Conservation (phyloP, 2,113 vertebrate genomes). For the Clarias gariepinus region DNA sequence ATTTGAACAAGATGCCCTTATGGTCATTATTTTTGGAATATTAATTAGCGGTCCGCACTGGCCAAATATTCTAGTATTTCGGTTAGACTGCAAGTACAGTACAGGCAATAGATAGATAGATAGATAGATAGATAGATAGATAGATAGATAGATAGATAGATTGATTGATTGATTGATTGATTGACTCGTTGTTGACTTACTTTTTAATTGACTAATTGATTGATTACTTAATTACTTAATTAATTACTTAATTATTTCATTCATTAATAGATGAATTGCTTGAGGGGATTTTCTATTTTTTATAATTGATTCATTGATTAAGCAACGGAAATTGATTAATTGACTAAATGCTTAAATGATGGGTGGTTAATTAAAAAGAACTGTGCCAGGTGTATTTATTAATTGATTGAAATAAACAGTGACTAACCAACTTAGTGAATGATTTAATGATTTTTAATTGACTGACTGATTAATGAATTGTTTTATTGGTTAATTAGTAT, state of each 20-base stretch:
- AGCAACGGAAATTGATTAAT: not conserved
- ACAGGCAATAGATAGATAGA: not conserved
- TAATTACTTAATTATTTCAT: too few relatives aligned
- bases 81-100: not conserved
- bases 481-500: not conserved
- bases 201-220: too few relatives aligned
- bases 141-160: not conserved
- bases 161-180: not conserved
- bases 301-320: not conserved
- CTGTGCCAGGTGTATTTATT: not conserved
- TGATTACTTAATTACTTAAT: too few relatives aligned
- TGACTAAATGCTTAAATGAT: not conserved
- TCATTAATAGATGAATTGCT: not conserved
- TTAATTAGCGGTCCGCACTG: too few relatives aligned
- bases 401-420: not conserved
- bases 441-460: too few relatives aligned
- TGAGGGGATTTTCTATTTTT: too few relatives aligned
- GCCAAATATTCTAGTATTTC: not conserved
- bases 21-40: slow-evolving; percentile 1
- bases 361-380: not conserved
- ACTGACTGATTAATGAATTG: not conserved
- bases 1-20: not conserved
- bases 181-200: too few relatives aligned
- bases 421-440: too few relatives aligned
- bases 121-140: not conserved